Conservation (phyloP, 1,140 invertebrate species). For the Pseudomyrmex dendroicus region DNA sequence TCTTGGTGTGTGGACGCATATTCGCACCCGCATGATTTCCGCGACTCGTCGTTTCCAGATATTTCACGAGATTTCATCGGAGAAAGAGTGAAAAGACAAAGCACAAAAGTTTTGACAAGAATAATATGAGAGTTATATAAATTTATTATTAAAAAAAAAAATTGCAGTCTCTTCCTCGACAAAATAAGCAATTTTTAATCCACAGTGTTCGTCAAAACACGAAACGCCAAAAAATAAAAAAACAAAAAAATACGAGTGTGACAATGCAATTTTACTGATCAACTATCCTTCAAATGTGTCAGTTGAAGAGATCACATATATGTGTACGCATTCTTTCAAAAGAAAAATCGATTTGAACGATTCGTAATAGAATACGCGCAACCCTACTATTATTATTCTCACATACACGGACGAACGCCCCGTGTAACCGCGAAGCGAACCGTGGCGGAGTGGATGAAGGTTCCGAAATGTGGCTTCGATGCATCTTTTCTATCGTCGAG, state of each 20-base stretch:
- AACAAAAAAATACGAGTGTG: background rate
- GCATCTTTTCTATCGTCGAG: constrained; percentile 75
- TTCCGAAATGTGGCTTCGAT: constrained; percentile 70
- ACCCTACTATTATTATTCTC: constrained; percentile 31
- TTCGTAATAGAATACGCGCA: background rate
- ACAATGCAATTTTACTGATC: background rate
- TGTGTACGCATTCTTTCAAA: background rate
- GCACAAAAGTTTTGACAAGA: background rate
- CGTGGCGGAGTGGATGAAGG: constrained; percentile 64
- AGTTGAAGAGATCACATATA: background rate
- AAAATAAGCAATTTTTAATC: background rate
- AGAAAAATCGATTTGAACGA: background rate
- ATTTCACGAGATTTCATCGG: background rate
- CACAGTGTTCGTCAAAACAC: background rate
- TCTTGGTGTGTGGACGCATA: constrained; percentile 65
- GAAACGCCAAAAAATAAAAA: background rate
- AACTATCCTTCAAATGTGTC: no score
- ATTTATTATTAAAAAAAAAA: no score
- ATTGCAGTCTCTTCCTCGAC: background rate
- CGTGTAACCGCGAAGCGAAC: constrained; percentile 29
- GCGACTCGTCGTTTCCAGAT: constrained; percentile 57
- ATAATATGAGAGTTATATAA: background rate
- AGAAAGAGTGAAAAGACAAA: background rate
- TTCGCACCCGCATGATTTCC: constrained; percentile 69
- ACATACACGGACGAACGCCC: constrained; percentile 28